Percentiles rank a stretch among this genome's conserved stretches.
Evolutionary conservation across 1,140 invertebrate genomes (phyloP).

Genomic region (Zeugodacus cucurbitae): DNA sequence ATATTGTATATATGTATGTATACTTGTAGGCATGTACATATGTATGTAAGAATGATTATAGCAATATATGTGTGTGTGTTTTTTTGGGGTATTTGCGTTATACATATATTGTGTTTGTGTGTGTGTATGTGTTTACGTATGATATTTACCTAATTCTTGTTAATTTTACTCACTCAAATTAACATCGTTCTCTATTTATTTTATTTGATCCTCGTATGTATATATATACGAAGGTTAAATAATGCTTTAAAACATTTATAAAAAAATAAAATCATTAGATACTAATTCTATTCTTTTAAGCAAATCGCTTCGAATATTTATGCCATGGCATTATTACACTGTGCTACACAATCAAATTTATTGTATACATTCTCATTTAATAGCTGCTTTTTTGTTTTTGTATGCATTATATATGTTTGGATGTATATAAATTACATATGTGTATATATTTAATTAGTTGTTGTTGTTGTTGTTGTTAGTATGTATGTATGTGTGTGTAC

Average conservation of each 20-base stretch:
- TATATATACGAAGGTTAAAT: neutral
- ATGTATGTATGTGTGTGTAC: neutral
- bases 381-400: neutral
- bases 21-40: neutral
- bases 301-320: constrained; percentile 23
- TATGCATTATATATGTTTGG: neutral
- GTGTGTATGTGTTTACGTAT: constrained; percentile 4
- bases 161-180: constrained; percentile 12
- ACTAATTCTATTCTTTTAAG: constrained; percentile 12
- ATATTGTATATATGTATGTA: neutral
- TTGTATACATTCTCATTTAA: neutral
- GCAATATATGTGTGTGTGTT: too few relatives aligned
- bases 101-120: neutral
- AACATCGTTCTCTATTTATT: constrained; percentile 31
- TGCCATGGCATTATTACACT: neutral
- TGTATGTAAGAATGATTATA: too few relatives aligned
- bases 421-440: constrained; percentile 23
- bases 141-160: constrained; percentile 14
- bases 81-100: too few relatives aligned
- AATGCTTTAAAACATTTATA: constrained; percentile 38
- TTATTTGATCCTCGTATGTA: neutral
- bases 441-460: neutral
- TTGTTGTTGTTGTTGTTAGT: neutral
- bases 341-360: neutral
- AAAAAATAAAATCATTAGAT: constrained; percentile 40